Conservation (phyloP, 2,797 vertebrate species). For the Poliocrania exsul region DNA sequence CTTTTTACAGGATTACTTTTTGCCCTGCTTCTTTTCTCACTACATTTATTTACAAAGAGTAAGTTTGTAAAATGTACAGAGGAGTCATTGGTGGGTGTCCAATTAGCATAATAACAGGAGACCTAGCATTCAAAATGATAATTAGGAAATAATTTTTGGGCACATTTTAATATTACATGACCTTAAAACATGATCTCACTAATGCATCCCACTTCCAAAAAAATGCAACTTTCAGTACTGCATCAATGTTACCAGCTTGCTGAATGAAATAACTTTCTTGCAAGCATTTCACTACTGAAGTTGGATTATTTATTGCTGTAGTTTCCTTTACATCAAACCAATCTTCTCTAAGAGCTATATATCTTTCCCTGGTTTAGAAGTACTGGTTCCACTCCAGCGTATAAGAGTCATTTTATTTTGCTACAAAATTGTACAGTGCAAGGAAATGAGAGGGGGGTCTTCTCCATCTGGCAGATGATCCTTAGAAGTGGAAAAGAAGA, state of each 20-base stretch:
- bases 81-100: neutral
- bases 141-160: neutral
- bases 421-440: neutral
- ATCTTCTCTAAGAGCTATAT: neutral
- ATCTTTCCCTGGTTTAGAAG: neutral
- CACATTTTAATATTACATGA: neutral
- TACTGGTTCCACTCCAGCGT: neutral
- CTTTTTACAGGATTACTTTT: neutral
- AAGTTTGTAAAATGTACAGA: neutral
- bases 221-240: neutral
- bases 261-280: neutral
- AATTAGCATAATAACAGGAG: neutral
- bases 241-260: neutral
- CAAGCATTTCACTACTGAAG: neutral
- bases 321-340: neutral
- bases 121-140: neutral
- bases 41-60: neutral
- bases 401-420: neutral
- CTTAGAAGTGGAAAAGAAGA: slow-evolving; percentile 55
- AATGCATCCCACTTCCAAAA: neutral
- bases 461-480: slow-evolving; percentile 44
- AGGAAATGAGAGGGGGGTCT: neutral
- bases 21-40: neutral
- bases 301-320: neutral
- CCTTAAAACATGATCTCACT: neutral